These are phyloP conservation scores for Triops longicaudatus DNA, from an alignment of 1,140 invertebrate genomes.

Conservation along the genomic window DNA sequence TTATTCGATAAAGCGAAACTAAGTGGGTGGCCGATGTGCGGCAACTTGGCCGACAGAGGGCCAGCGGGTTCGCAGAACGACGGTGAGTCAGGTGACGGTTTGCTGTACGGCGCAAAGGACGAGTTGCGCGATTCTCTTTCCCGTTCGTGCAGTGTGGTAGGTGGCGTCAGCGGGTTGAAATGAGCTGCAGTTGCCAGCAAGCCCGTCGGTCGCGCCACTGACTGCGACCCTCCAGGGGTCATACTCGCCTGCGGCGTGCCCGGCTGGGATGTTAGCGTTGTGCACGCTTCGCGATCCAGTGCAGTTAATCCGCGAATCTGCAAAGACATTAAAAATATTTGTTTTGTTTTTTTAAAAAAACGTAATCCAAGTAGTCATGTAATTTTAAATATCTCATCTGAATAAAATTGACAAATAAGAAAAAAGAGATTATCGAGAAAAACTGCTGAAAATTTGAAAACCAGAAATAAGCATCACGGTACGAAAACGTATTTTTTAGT, in stretches of 20 bases:
- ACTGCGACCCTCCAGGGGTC: not conserved
- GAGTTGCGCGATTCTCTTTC: not conserved
- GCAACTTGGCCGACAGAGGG: not conserved
- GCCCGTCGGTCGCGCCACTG: not conserved
- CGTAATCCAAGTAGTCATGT: too few relatives aligned
- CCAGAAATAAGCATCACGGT: too few relatives aligned
- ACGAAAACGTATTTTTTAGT: too few relatives aligned
- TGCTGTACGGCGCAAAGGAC: not conserved
- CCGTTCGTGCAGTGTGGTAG: not conserved
- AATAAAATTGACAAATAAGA: too few relatives aligned
- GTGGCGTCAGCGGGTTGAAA: not conserved
- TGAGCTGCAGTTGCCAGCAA: not conserved
- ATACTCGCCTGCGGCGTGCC: not conserved
- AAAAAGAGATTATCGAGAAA: too few relatives aligned
- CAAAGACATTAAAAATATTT: not conserved
- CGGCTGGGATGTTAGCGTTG: not conserved
- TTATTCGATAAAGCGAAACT: not conserved
- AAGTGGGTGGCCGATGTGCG: not conserved
- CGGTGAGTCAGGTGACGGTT: not conserved
- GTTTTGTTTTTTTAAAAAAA: too few relatives aligned
- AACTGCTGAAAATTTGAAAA: too few relatives aligned
- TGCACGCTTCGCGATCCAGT: not conserved
- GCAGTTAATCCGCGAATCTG: not conserved
- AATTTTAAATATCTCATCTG: too few relatives aligned
- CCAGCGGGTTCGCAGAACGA: not conserved